phyloP scores from a whole-genome alignment of 2,888 invertebrate genomes.

The Andrena praecox region DNA sequence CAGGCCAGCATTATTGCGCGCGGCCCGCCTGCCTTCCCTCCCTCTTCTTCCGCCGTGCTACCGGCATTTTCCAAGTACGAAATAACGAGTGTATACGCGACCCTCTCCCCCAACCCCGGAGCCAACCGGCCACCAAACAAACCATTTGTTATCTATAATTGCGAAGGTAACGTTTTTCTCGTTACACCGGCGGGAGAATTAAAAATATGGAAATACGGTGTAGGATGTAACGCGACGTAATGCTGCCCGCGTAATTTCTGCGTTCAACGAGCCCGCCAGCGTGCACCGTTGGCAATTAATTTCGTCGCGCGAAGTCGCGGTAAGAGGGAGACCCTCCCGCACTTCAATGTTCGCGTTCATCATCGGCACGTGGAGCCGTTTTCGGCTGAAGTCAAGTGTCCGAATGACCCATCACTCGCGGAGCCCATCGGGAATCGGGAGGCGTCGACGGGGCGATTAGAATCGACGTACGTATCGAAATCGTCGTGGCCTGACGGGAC shows the following conservation, averaged over 20 bases:
- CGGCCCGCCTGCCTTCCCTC: slow-evolving; percentile 22
- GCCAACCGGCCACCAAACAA: slow-evolving; percentile 63
- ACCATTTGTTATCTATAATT: slow-evolving; percentile 73
- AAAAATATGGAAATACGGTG: slow-evolving; percentile 63
- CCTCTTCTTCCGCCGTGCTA: slow-evolving; percentile 41
- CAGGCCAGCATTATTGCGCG: slow-evolving; percentile 70
- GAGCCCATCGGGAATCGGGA: background rate
- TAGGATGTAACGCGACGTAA: slow-evolving; percentile 35
- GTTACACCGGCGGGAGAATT: slow-evolving; percentile 48
- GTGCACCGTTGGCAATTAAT: slow-evolving; percentile 40
- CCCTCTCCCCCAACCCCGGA: slow-evolving; percentile 32
- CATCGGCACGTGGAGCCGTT: background rate
- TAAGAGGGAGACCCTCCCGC: background rate
- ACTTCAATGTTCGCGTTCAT: background rate
- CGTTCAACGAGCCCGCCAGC: slow-evolving; percentile 39
- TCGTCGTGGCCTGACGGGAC: slow-evolving; percentile 33
- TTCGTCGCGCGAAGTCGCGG: background rate
- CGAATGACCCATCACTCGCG: background rate
- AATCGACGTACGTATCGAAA: slow-evolving; percentile 30
- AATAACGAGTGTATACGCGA: slow-evolving; percentile 62
- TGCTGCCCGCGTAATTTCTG: slow-evolving; percentile 31
- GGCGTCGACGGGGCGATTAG: slow-evolving; percentile 19
- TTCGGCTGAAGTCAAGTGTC: background rate
- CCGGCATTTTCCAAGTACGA: slow-evolving; percentile 62
- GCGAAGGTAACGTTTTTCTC: slow-evolving; percentile 67